Evolutionary conservation across 1,140 invertebrate species (phyloP).

Genomic region (Ceratina japonica): DNA sequence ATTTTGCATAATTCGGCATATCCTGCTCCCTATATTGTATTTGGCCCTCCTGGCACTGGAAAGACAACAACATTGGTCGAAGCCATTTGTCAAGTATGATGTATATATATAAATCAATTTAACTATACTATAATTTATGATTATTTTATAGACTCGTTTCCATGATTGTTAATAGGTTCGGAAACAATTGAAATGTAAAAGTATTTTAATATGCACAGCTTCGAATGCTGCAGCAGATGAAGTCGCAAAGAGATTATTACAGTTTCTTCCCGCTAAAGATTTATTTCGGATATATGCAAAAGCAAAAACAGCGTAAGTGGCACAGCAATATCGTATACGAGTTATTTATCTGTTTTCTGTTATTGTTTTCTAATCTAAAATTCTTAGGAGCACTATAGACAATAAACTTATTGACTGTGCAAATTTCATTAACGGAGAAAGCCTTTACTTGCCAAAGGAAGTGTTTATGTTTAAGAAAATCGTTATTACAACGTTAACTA

Average conservation of each 20-base stretch:
- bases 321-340: conserved; percentile 54
- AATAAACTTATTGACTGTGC: conserved; percentile 65
- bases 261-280: conserved; percentile 69
- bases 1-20: conserved; percentile 75
- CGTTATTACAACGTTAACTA: conserved; percentile 76
- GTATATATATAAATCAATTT: background rate
- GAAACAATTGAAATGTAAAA: conserved; percentile 72
- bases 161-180: conserved; percentile 67
- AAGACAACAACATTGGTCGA: conserved; percentile 91
- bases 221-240: conserved; percentile 90
- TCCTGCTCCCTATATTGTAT: conserved; percentile 87
- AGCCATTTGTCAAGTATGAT: conserved; percentile 81
- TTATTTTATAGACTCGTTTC: background rate
- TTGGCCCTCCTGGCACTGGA: conserved; percentile 90
- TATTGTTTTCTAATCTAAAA: conserved; percentile 64
- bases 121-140: background rate
- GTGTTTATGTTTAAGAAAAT: conserved; percentile 73
- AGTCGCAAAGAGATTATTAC: conserved; percentile 81
- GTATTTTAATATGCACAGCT: conserved; percentile 85
- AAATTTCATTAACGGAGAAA: conserved; percentile 66
- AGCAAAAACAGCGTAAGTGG: conserved; percentile 72
- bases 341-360: conserved; percentile 63
- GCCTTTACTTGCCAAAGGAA: conserved; percentile 63
- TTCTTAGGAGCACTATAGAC: conserved; percentile 62
- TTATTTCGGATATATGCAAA: conserved; percentile 78